Percentiles rank a stretch among this genome's conserved stretches.
Conservation (phyloP, 2,888 invertebrate species). For the Neoascia interrupta region DNA sequence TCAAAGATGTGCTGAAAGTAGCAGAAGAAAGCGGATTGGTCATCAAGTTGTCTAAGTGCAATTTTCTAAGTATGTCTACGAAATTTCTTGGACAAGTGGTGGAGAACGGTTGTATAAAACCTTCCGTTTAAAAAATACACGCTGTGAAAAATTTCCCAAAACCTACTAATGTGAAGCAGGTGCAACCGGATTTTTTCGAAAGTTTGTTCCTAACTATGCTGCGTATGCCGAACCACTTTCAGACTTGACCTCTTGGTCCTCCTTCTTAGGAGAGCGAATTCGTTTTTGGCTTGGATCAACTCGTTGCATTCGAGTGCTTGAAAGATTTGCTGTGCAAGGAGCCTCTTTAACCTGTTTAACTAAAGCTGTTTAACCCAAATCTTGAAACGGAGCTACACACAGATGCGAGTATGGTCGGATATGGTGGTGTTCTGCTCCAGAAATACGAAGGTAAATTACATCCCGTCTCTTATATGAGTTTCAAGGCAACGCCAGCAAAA, state of each 20-base stretch:
- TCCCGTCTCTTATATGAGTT: slow-evolving; percentile 7
- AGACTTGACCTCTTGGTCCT: background rate
- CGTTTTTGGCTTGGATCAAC: no score
- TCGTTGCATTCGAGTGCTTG: background rate
- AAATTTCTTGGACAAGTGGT: slow-evolving; percentile 35
- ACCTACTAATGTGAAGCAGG: slow-evolving; percentile 35
- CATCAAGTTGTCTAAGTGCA: slow-evolving; percentile 50
- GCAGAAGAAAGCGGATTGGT: slow-evolving; percentile 1
- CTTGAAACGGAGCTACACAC: slow-evolving; percentile 64
- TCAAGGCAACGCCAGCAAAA: slow-evolving; percentile 7
- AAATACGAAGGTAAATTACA: slow-evolving; percentile 6
- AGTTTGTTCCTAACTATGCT: slow-evolving; percentile 9
- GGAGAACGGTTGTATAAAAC: slow-evolving; percentile 29
- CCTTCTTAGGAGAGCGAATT: slow-evolving; percentile 1
- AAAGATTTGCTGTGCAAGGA: background rate
- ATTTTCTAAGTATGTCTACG: slow-evolving; percentile 16
- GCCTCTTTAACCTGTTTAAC: no score
- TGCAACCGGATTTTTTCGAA: slow-evolving; percentile 46
- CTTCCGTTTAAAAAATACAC: slow-evolving; percentile 37
- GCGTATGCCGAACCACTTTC: slow-evolving; percentile 7
- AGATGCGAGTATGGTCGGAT: slow-evolving; percentile 55
- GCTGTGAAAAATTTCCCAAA: slow-evolving; percentile 29
- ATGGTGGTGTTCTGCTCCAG: slow-evolving; percentile 62
- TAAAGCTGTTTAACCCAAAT: slow-evolving; percentile 38
- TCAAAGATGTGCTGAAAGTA: slow-evolving; percentile 2